Conservation (phyloP, 2,888 invertebrate genomes). For the Cylloceria caligata region DNA sequence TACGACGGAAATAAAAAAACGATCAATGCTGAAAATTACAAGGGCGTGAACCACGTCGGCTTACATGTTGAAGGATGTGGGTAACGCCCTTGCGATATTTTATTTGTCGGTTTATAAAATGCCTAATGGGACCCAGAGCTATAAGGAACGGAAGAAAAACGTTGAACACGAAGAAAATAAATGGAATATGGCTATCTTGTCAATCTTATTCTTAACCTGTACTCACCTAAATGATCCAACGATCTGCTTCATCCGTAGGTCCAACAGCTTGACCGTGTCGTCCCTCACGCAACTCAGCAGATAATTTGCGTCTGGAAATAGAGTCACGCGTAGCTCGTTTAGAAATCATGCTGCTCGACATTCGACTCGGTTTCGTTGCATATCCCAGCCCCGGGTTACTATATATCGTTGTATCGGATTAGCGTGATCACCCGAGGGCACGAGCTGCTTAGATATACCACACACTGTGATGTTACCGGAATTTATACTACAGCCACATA, state of each 20-base stretch:
- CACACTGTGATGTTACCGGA: too few species aligned
- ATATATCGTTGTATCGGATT: neutral
- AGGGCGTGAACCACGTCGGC: neutral
- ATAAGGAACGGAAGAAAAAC: neutral
- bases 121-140: neutral
- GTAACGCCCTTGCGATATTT: conserved; percentile 14
- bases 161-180: neutral
- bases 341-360: conserved; percentile 47
- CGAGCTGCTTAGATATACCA: too few species aligned
- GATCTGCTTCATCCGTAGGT: conserved; percentile 97
- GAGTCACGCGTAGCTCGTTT: conserved; percentile 35
- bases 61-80: conserved; percentile 7
- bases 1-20: neutral
- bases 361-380: conserved; percentile 27
- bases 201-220: conserved; percentile 24
- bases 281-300: conserved; percentile 97
- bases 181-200: neutral
- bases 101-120: neutral
- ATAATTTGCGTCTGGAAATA: conserved; percentile 92
- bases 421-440: too few species aligned
- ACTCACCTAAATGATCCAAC: conserved; percentile 95
- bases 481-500: too few species aligned
- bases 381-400: neutral
- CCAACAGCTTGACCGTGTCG: conserved; percentile 97
- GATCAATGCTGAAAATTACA: neutral